Conservation (phyloP, 2,797 vertebrate genomes). For the Sus cebifrons region DNA sequence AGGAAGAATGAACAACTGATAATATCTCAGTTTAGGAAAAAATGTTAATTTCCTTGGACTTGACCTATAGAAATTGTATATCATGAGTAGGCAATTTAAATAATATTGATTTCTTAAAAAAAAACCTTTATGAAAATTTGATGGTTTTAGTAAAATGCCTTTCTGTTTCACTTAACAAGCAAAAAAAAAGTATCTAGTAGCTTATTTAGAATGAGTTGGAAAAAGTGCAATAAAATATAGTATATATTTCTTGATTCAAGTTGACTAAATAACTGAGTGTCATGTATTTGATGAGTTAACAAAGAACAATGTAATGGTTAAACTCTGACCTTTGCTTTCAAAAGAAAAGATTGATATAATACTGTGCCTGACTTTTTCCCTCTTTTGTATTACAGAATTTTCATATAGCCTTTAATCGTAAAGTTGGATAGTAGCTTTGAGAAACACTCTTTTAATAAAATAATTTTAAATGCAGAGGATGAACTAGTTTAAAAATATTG, state of each 20-base stretch:
- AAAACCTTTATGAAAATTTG: conserved; percentile 44
- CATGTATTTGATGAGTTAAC: background rate
- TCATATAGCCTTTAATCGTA: conserved; percentile 12
- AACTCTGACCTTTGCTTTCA: conserved; percentile 60
- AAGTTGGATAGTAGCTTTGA: conserved; percentile 56
- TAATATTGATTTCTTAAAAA: background rate
- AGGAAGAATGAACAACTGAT: background rate
- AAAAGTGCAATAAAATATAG: conserved; percentile 44
- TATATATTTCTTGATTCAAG: conserved; percentile 5
- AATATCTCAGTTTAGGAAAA: background rate
- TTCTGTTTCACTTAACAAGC: background rate
- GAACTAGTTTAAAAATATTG: conserved; percentile 39
- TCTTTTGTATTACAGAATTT: conserved; percentile 61
- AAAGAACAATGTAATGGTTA: conserved; percentile 10
- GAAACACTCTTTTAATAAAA: conserved; percentile 66
- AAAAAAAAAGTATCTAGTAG: conserved; percentile 41
- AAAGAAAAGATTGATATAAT: conserved; percentile 26
- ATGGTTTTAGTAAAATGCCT: conserved; percentile 19
- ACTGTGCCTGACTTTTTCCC: conserved; percentile 17
- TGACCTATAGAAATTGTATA: background rate
- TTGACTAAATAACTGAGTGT: conserved; percentile 58
- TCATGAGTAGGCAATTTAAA: background rate
- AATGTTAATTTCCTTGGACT: background rate
- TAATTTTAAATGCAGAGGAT: conserved; percentile 15
- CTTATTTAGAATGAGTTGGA: conserved; percentile 34